phyloP scores from a whole-genome alignment of 2,797 vertebrate genomes.

The Hoplostethus mediterraneus region DNA sequence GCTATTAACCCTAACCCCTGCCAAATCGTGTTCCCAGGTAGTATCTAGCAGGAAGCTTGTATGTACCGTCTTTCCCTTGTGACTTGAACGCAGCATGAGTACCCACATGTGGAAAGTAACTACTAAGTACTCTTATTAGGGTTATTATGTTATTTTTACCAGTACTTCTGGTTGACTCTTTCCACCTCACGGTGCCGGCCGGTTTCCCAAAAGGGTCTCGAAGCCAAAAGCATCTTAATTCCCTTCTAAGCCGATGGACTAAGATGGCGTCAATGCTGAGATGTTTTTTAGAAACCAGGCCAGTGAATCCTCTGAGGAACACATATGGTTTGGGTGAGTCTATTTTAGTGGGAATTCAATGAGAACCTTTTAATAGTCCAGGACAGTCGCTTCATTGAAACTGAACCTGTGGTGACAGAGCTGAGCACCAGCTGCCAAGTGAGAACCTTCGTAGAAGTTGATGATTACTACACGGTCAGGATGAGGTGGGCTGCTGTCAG shows the following conservation, averaged over 20 bases:
- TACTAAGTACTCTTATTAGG: background rate
- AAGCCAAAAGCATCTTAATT: conserved; percentile 21
- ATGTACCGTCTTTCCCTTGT: background rate
- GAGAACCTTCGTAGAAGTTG: conserved; percentile 26
- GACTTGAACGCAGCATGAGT: too few relatives aligned
- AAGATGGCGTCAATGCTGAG: conserved; percentile 11
- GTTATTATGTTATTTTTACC: background rate
- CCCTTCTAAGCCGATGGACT: conserved; percentile 30
- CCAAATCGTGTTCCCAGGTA: background rate
- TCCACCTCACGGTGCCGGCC: background rate
- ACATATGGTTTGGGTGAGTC: conserved; percentile 7
- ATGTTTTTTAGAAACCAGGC: conserved; percentile 47
- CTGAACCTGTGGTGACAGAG: conserved; percentile 5
- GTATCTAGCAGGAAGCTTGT: background rate
- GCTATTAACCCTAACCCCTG: too few relatives aligned
- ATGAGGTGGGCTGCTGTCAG: background rate
- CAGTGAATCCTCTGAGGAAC: conserved; percentile 33
- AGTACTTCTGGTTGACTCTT: background rate
- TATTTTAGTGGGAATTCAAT: conserved; percentile 43
- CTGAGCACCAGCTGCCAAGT: conserved; percentile 30
- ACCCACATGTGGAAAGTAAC: background rate
- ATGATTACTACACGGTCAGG: conserved; percentile 16
- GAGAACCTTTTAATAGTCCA: conserved; percentile 53
- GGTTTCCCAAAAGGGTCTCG: conserved; percentile 6
- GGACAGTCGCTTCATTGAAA: conserved; percentile 25